phyloP scores from a whole-genome alignment of 2,888 invertebrate genomes.

The Eilema caniola region DNA sequence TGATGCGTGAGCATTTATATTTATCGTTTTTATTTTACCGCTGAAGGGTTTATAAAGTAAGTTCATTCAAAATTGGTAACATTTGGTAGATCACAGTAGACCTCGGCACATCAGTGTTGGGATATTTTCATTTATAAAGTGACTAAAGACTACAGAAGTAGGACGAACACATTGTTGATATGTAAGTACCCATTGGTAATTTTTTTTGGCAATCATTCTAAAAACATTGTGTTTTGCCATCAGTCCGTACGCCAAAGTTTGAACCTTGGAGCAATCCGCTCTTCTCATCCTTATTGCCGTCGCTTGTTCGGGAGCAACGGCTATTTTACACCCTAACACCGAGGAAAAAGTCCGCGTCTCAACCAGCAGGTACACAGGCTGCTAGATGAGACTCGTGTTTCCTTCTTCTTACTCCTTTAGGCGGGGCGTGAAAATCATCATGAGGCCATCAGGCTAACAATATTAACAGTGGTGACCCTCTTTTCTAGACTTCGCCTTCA shows the following conservation, averaged over 20 bases:
- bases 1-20: conserved; percentile 44
- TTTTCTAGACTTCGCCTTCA: too few relatives aligned
- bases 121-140: not conserved
- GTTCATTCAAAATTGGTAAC: conserved; percentile 14
- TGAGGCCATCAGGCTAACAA: too few relatives aligned
- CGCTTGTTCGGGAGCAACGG: not conserved
- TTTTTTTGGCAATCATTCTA: not conserved
- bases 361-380: not conserved
- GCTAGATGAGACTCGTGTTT: too few relatives aligned
- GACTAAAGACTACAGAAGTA: not conserved
- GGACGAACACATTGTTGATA: not conserved
- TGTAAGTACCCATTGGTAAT: not conserved
- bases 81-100: conserved; percentile 19
- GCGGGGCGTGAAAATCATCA: too few relatives aligned
- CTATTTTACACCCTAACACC: not conserved
- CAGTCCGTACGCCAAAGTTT: too few relatives aligned
- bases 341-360: not conserved
- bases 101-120: conserved; percentile 23
- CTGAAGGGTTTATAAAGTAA: conserved; percentile 42
- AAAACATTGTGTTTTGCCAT: not conserved
- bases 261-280: not conserved
- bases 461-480: too few relatives aligned
- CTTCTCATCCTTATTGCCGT: not conserved
- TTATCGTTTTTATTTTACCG: conserved; percentile 15
- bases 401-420: too few relatives aligned